Percentiles rank a stretch among this genome's conserved stretches.
Evolutionary conservation across 2,888 invertebrate species (phyloP).

Genomic region (Marronus borbonicus): DNA sequence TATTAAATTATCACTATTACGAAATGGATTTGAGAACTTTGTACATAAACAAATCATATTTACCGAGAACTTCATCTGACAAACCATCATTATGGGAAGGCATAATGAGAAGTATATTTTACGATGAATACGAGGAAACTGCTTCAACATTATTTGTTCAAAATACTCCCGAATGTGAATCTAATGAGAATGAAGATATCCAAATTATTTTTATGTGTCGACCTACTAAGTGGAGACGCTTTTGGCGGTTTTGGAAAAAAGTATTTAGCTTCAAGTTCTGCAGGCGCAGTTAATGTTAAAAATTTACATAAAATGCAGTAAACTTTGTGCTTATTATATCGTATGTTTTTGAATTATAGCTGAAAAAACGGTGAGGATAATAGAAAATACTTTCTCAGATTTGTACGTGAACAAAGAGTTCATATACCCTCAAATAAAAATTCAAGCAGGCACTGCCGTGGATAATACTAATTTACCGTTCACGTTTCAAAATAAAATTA

Average conservation of each 20-base stretch:
- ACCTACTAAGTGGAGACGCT: constrained; percentile 19
- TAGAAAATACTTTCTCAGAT: no score
- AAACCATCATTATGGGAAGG: constrained; percentile 26
- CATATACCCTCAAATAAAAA: no score
- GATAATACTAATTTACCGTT: no score
- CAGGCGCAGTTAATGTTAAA: constrained; percentile 31
- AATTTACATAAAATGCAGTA: no score
- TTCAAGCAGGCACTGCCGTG: no score
- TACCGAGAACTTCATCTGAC: constrained; percentile 41
- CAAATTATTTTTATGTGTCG: constrained; percentile 24
- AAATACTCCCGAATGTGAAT: background rate
- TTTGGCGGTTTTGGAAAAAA: constrained; percentile 44
- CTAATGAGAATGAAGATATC: background rate
- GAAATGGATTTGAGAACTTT: constrained; percentile 51
- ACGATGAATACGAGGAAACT: constrained; percentile 42
- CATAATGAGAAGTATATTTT: constrained; percentile 45
- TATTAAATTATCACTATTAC: constrained; percentile 55
- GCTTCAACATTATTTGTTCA: background rate
- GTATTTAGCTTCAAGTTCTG: constrained; percentile 53
- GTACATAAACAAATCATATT: constrained; percentile 41
- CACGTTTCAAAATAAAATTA: no score
- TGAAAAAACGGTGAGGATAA: no score
- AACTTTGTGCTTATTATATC: background rate
- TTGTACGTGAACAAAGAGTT: no score
- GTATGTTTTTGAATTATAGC: no score